These are phyloP conservation scores for Lithodes maja DNA, from an alignment of 2,888 invertebrate genomes.

Conservation along the genomic window DNA sequence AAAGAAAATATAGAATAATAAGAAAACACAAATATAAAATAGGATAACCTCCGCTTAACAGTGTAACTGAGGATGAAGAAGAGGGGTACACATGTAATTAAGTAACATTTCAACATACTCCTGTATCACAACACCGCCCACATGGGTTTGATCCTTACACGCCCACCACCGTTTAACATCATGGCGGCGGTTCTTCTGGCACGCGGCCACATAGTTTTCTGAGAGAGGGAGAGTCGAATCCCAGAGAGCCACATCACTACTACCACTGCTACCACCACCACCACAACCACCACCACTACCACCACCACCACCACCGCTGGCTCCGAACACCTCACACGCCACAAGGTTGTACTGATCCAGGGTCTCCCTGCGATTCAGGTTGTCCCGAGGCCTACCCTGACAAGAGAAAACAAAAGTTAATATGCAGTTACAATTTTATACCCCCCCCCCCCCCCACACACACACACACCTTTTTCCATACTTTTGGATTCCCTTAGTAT, in stretches of 20 bases:
- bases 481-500: no score
- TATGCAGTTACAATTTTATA: no score
- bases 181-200: not conserved
- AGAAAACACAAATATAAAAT: no score
- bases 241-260: not conserved
- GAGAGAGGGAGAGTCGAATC: slow-evolving; percentile 1
- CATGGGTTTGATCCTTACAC: not conserved
- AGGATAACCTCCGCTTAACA: no score
- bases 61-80: not conserved
- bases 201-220: not conserved
- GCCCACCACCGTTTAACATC: not conserved
- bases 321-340: not conserved
- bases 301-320: not conserved
- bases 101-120: slow-evolving; percentile 7
- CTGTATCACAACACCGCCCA: slow-evolving; percentile 2
- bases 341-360: not conserved
- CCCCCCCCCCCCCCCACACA: no score
- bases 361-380: not conserved
- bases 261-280: no score
- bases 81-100: slow-evolving; percentile 3
- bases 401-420: not conserved
- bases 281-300: no score
- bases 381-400: not conserved
- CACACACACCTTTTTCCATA: no score
- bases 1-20: no score